Evolutionary conservation across 2,888 invertebrate genomes (phyloP), one percentile per base, ranked within the genome.

Genomic region (Zele albiditarsus): DNA sequence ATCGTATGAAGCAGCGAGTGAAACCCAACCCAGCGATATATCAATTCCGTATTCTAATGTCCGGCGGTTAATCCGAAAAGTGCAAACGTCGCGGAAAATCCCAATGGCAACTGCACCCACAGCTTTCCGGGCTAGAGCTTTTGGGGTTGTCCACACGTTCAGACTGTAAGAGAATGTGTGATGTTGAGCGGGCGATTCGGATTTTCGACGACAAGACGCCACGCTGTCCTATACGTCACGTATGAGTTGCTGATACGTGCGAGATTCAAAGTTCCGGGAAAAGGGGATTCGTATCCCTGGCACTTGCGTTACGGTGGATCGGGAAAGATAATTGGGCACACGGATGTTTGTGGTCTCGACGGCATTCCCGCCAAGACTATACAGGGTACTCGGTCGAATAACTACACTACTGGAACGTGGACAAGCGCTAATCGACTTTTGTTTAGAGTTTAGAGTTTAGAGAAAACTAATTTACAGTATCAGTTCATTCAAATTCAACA

Each of bases 41-140:
- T 89, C 89, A 89, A 88, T 86, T 87, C 86, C 86, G 87, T 89
- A 89, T 89, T 89, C 89, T 89, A 89, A 89, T 89, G 89, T 88
- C 87, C 84, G 84, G 84, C 86, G 85, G 87, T 88, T 88, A 87
- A 88, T 89, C 86, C 88, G 84, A 89, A 89, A 89, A 88, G 87
- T 89, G 89, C 88, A 84, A 86, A 88, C 88, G 85, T 78, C 84
- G 87, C 87, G 85, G 87, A 88, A 86, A 86, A 84, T 84, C 53
- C 53, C 53, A 53, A 53, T 53, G 83, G 77, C 71, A 46, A 57
- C 60, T 46, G 66, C 66, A 60, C 70, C 77, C 71, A 27, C 68
- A 60, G 49, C 38, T 72, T 77, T 27, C 71, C 33, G 70, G 53
- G n/a, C 53, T 20, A 20, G 53, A 53, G 53, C 20, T 53, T 53